Conservation (phyloP, 2,888 invertebrate species). For the Lycia hirtaria region DNA sequence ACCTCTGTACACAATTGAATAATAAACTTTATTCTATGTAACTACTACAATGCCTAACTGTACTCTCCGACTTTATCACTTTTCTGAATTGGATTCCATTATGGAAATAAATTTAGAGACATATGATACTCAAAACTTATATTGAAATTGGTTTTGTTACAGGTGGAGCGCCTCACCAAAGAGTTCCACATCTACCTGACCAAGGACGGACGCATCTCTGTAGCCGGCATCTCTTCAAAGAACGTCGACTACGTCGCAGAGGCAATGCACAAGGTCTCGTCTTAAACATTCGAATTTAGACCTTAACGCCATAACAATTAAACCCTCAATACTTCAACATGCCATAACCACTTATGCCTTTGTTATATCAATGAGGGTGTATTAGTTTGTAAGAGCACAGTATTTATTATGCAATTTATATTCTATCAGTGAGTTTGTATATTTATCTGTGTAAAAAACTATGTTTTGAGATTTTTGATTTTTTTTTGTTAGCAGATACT, state of each 20-base stretch:
- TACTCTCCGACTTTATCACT: no score
- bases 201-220: constrained; percentile 98
- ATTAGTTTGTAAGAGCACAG: constrained; percentile 53
- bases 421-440: constrained; percentile 33
- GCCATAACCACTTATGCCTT: constrained; percentile 19
- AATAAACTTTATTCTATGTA: no score
- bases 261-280: constrained; percentile 96
- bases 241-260: constrained; percentile 98
- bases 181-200: constrained; percentile 97
- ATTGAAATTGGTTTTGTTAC: constrained; percentile 56
- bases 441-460: constrained; percentile 20
- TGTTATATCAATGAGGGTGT: background rate
- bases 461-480: constrained; percentile 33
- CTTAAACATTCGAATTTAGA: constrained; percentile 73
- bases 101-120: background rate
- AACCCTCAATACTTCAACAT: constrained; percentile 39
- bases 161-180: constrained; percentile 94
- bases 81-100: background rate
- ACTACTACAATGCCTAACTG: no score
- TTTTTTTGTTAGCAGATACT: constrained; percentile 36
- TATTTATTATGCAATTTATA: constrained; percentile 57
- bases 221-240: constrained; percentile 97
- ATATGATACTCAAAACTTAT: background rate
- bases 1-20: no score
- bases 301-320: constrained; percentile 31